Percentiles rank a stretch among this genome's conserved stretches.
Evolutionary conservation across 2,797 vertebrate species (phyloP).

Genomic region (Notoglanidium macrostoma): DNA sequence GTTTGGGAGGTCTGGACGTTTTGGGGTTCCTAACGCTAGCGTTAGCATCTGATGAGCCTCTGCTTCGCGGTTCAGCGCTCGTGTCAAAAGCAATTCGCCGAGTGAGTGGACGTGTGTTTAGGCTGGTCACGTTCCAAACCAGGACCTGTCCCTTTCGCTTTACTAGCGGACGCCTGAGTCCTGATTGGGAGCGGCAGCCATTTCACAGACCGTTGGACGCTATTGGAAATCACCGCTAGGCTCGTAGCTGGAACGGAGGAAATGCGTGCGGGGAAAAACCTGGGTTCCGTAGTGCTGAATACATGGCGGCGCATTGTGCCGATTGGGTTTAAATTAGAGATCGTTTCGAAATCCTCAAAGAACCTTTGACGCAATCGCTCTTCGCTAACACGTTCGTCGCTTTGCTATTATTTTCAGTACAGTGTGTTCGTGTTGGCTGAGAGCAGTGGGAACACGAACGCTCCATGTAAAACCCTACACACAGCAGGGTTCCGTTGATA

Average conservation of each 20-base stretch:
- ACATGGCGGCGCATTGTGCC: no score
- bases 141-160: slow-evolving; percentile 51
- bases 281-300: slow-evolving; percentile 3
- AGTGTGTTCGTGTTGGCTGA: not conserved
- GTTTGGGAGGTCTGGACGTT: slow-evolving; percentile 33
- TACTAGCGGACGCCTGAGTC: slow-evolving; percentile 44
- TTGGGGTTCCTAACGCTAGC: slow-evolving; percentile 41
- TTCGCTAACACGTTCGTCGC: not conserved
- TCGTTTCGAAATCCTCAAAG: not conserved
- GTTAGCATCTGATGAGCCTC: slow-evolving; percentile 56
- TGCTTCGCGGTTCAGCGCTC: slow-evolving; percentile 48
- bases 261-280: not conserved
- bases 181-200: slow-evolving; percentile 57
- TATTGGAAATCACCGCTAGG: slow-evolving; percentile 47
- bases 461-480: not conserved
- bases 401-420: no score
- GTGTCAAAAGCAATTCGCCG: slow-evolving; percentile 56
- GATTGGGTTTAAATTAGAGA: not conserved
- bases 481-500: not conserved
- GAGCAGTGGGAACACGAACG: not conserved
- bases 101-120: slow-evolving; percentile 50
- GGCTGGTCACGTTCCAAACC: slow-evolving; percentile 49
- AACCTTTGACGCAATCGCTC: not conserved
- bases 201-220: slow-evolving; percentile 52
- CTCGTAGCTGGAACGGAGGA: slow-evolving; percentile 42